Base-by-base conservation (phyloP, 2,888 invertebrate genomes). In the Chalcis sispes region DNA sequence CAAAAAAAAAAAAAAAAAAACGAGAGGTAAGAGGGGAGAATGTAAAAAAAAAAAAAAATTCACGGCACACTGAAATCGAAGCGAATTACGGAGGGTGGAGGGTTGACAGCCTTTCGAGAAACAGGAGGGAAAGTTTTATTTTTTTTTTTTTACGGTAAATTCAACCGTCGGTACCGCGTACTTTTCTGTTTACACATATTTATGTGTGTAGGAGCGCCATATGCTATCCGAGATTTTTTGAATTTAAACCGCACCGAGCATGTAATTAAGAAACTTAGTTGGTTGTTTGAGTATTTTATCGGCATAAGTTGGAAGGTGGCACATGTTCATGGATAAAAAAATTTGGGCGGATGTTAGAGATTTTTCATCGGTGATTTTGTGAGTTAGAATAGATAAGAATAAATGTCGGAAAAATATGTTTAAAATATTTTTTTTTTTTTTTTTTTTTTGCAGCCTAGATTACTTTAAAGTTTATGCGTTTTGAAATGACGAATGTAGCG, bases 231-330 rank as follows among this genome's bases (percentile, higher is more conserved):
- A 10, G n/a, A 18, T 29, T 23, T 62, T 74, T 61, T 48, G 59
- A 61, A 61, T 40, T 70, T 70, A 27, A 50, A 36, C 36, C 42
- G 25, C 58, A 65, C 42, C 50, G 56, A 46, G 67, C 73, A 46
- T 67, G 73, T 74, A 74, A 74, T 62, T 69, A 54, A 56, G 42
- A 59, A 36, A 46, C 13, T 29, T n/a, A 50, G 48, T 64, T 46
- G 36, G 8, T 48, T 42, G 42, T 18, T n/a, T n/a, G n/a, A n/a
- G n/a, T n/a, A n/a, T n/a, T n/a, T n/a, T n/a, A n/a, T n/a, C n/a
- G n/a, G n/a, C 10, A 36, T n/a, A 36, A 4, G 10, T 10, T 15
- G 42, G 15, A 42, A n/a, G 42, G 42, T 8, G 13, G 15, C 52
- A 25, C 52, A 25, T 42, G 54, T 54, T 40, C 40, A 40, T 40